Evolutionary conservation across 1,140 invertebrate genomes (phyloP).

Genomic region (Diabrotica virgifera): DNA sequence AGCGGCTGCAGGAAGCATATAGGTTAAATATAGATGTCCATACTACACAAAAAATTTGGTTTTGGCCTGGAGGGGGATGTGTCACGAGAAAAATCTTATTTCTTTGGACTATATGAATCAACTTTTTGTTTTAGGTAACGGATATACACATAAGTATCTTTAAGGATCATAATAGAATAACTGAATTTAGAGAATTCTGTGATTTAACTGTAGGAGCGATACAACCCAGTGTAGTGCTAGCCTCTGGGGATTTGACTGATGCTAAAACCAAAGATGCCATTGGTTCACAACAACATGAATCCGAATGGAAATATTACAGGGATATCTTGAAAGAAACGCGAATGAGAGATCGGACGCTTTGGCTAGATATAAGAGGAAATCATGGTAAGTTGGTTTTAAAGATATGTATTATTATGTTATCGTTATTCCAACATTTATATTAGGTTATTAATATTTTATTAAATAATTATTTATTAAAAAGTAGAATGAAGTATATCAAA

Average conservation of each 20-base stretch:
- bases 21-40: too few species aligned
- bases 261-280: slow-evolving; percentile 76
- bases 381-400: slow-evolving; percentile 70
- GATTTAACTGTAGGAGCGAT: slow-evolving; percentile 69
- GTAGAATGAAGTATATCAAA: too few species aligned
- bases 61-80: too few species aligned
- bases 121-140: slow-evolving; percentile 62
- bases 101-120: too few species aligned
- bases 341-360: slow-evolving; percentile 67
- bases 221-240: slow-evolving; percentile 76
- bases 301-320: slow-evolving; percentile 84
- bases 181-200: slow-evolving; percentile 80
- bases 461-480: too few species aligned
- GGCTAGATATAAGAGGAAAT: slow-evolving; percentile 92
- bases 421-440: too few species aligned
- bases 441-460: too few species aligned
- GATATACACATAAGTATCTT: slow-evolving; percentile 90
- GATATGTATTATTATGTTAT: slow-evolving; percentile 1
- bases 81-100: too few species aligned
- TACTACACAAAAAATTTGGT: too few species aligned
- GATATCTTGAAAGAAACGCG: slow-evolving; percentile 67
- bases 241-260: slow-evolving; percentile 88
- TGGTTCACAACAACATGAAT: slow-evolving; percentile 76
- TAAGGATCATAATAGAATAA: slow-evolving; percentile 69
- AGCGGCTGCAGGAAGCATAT: too few species aligned